These are phyloP conservation scores for Ptychochromis oligacanthus DNA, from an alignment of 2,113 vertebrate species.

Conservation along the genomic window DNA sequence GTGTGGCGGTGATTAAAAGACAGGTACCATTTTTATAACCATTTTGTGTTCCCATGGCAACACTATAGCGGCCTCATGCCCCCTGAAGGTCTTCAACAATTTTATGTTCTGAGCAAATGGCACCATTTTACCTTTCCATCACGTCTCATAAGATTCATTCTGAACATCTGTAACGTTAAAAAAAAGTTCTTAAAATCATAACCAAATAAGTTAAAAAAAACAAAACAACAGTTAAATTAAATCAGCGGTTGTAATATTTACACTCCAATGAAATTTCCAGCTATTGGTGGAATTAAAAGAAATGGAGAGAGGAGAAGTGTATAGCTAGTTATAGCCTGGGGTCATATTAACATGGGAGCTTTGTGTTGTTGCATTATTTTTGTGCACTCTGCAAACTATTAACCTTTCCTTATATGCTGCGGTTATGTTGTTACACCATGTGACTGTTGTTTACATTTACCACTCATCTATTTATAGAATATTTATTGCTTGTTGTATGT, in stretches of 20 bases:
- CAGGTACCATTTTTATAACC: conserved; percentile 45
- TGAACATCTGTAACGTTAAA: not conserved
- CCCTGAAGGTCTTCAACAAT: conserved; percentile 32
- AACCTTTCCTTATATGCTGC: not conserved
- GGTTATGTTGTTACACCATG: not conserved
- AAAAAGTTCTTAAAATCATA: not conserved
- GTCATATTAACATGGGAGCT: not conserved
- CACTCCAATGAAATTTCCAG: not conserved
- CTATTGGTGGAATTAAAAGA: not conserved
- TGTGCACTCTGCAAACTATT: conserved; percentile 24
- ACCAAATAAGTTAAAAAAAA: not conserved
- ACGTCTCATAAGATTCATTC: not conserved
- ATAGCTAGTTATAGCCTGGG: not conserved
- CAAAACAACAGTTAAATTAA: rapidly evolving
- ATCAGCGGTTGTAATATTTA: not conserved
- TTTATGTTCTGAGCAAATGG: conserved; percentile 19
- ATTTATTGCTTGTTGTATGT: conserved; percentile 32
- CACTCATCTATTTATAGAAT: conserved; percentile 17
- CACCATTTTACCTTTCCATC: conserved; percentile 8
- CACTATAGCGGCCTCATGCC: conserved; percentile 22
- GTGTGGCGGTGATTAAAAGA: conserved; percentile 44
- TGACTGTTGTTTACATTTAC: conserved; percentile 39
- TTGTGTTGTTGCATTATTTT: conserved; percentile 28
- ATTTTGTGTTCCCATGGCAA: conserved; percentile 56
- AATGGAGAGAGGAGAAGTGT: not conserved